Base-by-base conservation (phyloP, 2,113 vertebrate species). In the Myotis davidii region DNA sequence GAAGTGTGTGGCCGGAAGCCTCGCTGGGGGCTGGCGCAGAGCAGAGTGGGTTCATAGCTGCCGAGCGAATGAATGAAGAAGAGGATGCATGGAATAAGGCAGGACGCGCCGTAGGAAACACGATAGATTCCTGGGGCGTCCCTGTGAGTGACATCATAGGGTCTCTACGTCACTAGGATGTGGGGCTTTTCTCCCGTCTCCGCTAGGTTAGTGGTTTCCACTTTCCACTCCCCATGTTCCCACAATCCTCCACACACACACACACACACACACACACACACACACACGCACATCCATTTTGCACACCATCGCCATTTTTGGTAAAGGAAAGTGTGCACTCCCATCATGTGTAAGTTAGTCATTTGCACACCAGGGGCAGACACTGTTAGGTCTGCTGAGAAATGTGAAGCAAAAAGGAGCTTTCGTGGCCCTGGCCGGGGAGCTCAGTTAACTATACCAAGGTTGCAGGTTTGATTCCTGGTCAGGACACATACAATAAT, bases 21-120 rank as follows among this genome's bases (percentile, higher is more conserved):
- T 21, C 1, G 11, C 3, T 2, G 0, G 0, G 0, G 45, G 27
- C 42, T 37, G 14, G 14, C 2, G 0, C 13, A 21, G 72, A 21
- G 9, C 12, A 16, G n/a, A 67, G 25, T 4, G 69, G 23, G 70
- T 9, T 37, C 1, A 0, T 48, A 67, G 81, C 16, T 18, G 50
- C 52, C 6, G 17, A 6, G 52, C 14, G 32, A 42, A 10, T 20
- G 37, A 29, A 14, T 54, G 52, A n/a, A 48, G 50, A 10, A 20
- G 0, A n/a, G 7, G 27, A 11, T 5, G 18, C 2, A 0, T 39
- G 37, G 34, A 23, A 32, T 42, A 34, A 76, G 79, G 29, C 77
- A 25, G 81, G 45, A 78, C 39, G 82, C 6, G 9, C 23, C 1
- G 9, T 9, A 32, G 82, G 50, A 83, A 37, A 18, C 34, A 2